Percentiles rank a stretch among this genome's conserved stretches.
These are phyloP conservation scores for Congeria kusceri DNA, from an alignment of 2,888 invertebrate species.

Conservation along the genomic window DNA sequence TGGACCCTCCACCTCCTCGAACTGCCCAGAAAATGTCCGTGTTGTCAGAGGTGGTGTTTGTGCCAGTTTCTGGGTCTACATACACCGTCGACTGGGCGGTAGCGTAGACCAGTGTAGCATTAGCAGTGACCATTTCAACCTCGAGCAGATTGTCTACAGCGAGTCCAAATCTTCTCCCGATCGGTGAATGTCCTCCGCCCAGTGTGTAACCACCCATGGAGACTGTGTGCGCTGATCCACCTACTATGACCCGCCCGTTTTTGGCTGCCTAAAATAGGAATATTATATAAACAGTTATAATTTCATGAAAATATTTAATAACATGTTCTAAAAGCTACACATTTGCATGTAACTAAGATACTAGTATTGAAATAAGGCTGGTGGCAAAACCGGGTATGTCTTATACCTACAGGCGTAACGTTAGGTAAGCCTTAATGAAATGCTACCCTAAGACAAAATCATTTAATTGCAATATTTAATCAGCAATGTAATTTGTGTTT, in stretches of 20 bases:
- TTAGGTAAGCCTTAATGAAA: too few species aligned
- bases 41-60: constrained; percentile 15
- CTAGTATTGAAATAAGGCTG: too few species aligned
- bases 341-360: too few species aligned
- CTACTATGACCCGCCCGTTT: constrained; percentile 65
- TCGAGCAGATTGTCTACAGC: constrained; percentile 65
- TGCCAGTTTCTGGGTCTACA: constrained; percentile 25
- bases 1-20: constrained; percentile 67
- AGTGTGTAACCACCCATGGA: constrained; percentile 74
- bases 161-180: constrained; percentile 63
- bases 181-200: constrained; percentile 77
- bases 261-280: too few species aligned
- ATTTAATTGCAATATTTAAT: too few species aligned
- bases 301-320: too few species aligned
- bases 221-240: constrained; percentile 74
- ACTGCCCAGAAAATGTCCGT: constrained; percentile 68
- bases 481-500: too few species aligned
- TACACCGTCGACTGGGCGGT: constrained; percentile 30
- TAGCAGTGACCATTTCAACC: constrained; percentile 56
- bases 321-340: too few species aligned
- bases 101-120: constrained; percentile 43
- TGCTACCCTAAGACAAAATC: too few species aligned
- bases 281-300: too few species aligned
- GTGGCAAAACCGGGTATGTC: too few species aligned
- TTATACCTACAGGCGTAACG: too few species aligned